These are phyloP conservation scores for Tetraodon nigroviridis DNA, from an alignment of 2,113 vertebrate species.

Conservation along the genomic window DNA sequence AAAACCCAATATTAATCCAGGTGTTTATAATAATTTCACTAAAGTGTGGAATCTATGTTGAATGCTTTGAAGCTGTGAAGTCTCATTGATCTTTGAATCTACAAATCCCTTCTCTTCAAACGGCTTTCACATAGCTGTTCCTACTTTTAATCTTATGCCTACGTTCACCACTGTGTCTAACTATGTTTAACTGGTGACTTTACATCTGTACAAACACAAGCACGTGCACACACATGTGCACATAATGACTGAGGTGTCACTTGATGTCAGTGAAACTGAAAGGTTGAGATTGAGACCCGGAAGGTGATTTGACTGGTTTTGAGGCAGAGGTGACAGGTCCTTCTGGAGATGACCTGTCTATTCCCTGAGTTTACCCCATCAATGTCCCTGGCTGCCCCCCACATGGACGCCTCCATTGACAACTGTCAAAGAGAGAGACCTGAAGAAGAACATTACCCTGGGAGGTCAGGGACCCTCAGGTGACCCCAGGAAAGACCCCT, in stretches of 20 bases:
- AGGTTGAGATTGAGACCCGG: slow-evolving; percentile 48
- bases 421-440: slow-evolving; percentile 55
- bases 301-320: slow-evolving; percentile 57
- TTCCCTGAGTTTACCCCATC: slow-evolving; percentile 60
- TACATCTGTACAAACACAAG: neutral
- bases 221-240: slow-evolving; percentile 1
- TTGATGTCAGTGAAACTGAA: slow-evolving; percentile 52
- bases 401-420: slow-evolving; percentile 77
- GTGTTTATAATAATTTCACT: too few species aligned
- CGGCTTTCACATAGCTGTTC: too few species aligned
- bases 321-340: slow-evolving; percentile 66
- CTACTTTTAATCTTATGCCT: too few species aligned
- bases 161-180: too few species aligned
- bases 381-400: slow-evolving; percentile 63
- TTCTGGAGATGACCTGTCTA: slow-evolving; percentile 70
- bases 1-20: too few species aligned
- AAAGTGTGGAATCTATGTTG: too few species aligned
- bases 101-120: too few species aligned
- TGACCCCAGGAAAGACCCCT: slow-evolving; percentile 47
- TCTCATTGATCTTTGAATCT: too few species aligned
- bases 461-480: slow-evolving; percentile 69
- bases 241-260: slow-evolving; percentile 49
- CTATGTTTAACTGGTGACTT: neutral
- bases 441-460: slow-evolving; percentile 57
- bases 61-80: too few species aligned